These are phyloP conservation scores for Boloria euphrosyne DNA, from an alignment of 2,888 invertebrate species.

Conservation along the genomic window DNA sequence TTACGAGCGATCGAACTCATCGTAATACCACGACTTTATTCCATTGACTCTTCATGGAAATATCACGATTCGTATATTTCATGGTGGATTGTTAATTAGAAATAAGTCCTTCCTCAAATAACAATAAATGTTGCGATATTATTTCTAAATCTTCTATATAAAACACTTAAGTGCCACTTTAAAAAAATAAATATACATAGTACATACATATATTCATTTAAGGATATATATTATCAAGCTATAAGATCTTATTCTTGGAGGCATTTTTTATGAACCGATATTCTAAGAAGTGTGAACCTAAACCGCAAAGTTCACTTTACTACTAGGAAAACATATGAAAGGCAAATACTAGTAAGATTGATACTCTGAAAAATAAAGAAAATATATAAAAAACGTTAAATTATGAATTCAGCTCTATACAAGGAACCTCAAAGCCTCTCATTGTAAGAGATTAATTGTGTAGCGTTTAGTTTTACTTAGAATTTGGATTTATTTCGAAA, in stretches of 20 bases:
- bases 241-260: not conserved
- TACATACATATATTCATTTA: too few relatives aligned
- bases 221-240: too few relatives aligned
- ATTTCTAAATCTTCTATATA: not conserved
- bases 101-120: constrained; percentile 20
- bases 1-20: constrained; percentile 48
- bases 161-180: too few relatives aligned
- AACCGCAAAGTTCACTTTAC: not conserved
- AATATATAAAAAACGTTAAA: not conserved
- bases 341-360: not conserved
- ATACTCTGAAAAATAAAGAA: too few relatives aligned
- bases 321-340: not conserved
- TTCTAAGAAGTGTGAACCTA: constrained; percentile 12
- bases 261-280: not conserved
- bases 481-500: not conserved
- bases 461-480: not conserved
- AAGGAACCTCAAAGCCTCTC: not conserved
- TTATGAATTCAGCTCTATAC: not conserved
- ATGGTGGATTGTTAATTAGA: constrained; percentile 34
- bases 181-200: too few relatives aligned
- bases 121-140: constrained; percentile 8
- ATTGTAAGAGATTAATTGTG: not conserved
- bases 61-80: constrained; percentile 38
- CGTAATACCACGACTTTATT: constrained; percentile 45
- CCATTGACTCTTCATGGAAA: constrained; percentile 38